Evolutionary conservation across 1,140 invertebrate genomes (phyloP), one percentile per base, ranked within the genome.

Genomic region (Ptiloglossa arizonensis): DNA sequence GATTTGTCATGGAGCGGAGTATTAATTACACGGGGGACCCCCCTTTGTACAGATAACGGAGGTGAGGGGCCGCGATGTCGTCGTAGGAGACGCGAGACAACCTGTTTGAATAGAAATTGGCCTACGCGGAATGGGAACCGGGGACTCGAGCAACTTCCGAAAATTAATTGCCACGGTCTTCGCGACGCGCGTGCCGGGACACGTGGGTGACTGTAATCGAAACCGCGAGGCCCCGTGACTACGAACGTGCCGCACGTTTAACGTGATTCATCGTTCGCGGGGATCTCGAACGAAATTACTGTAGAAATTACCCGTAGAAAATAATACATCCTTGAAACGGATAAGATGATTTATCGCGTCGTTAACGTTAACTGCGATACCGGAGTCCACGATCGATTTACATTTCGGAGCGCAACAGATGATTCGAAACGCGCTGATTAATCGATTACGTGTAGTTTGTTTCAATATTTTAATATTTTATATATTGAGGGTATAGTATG

Each of bases 31-130:
- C 54, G 41, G 63, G 29, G 15, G 32, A 6, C 22, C 9, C 24
- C 15, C 27, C 27, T 67, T 74, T 50, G 66, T 38, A n/a, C 22
- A 38, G 66, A 76, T 76, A 69, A 60, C 32, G 19, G 54, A 27
- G 52, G 17, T 52, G 48, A 76, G 60, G 54, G 52, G 57, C 44
- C 15, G 17, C 29, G 38, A 22, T 35, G 71, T 57, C 27, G 72
- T 57, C 63, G 41, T 67, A 50, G 24, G 57, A 63, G 63, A 68
- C 54, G 44, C 52, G 54, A 13, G 73, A 69, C 73, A 76, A 76
- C 73, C 66, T 76, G 73, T 69, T 76, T 76, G 64, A 76, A 76
- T 76, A 41, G 73, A 76, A 69, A 76, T 60, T 69, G 41, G 73
- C 64, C 52, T 67, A 60, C 54, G n/a, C n/a, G 54, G 24, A 60